A percentile compares a stretch with the other conserved stretches of the same genome.
These are phyloP conservation scores for Crossaster papposus DNA, from an alignment of 53 echinoderm and acorn worm species.

Conservation along the genomic window DNA sequence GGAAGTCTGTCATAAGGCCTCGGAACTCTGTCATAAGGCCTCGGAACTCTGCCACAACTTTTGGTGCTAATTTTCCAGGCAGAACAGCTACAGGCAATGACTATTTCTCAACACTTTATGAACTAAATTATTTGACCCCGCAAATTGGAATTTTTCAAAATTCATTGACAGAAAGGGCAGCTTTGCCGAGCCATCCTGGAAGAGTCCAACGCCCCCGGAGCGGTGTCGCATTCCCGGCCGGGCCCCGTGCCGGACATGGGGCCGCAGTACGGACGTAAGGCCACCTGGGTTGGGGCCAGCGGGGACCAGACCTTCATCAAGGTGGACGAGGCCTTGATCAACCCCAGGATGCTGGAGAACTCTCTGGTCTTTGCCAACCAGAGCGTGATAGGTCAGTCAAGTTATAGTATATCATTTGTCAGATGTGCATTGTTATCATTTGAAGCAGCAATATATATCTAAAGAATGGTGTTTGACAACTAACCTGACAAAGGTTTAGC, in stretches of 20 bases:
- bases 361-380: constrained; percentile 92
- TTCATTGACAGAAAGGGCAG: constrained; percentile 83
- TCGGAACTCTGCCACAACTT: no score
- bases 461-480: no score
- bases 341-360: constrained; percentile 85
- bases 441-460: no score
- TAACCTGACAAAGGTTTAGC: no score
- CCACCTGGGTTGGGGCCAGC: constrained; percentile 89
- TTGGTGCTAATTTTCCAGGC: no score
- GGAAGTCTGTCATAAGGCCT: no score
- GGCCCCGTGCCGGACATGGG: constrained; percentile 84
- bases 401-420: no score
- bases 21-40: no score
- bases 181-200: constrained; percentile 84
- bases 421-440: no score
- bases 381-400: constrained; percentile 72
- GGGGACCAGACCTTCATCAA: constrained; percentile 92
- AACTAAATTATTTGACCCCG: no score
- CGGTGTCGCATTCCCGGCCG: constrained; percentile 74
- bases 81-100: no score
- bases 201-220: constrained; percentile 79
- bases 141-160: not conserved
- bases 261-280: constrained; percentile 75
- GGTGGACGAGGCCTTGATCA: constrained; percentile 93
- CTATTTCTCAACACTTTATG: no score